Percentiles rank a stretch among this genome's conserved stretches.
Evolutionary conservation across 2,888 invertebrate genomes (phyloP).

Genomic region (Leptarthrus brevirostris): DNA sequence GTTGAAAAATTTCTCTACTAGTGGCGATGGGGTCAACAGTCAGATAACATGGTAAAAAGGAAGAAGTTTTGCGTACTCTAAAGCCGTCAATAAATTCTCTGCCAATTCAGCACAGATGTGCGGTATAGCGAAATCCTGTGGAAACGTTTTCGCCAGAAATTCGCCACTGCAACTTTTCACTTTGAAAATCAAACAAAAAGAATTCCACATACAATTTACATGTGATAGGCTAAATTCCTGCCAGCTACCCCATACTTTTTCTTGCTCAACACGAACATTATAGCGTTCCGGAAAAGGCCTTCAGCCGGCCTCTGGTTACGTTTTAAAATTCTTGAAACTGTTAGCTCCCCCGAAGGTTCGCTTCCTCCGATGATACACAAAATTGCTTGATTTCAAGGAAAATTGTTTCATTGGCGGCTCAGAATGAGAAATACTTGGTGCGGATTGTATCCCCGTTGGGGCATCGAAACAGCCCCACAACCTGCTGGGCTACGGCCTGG

Average conservation of each 20-base stretch:
- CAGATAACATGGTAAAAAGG: background rate
- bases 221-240: conserved; percentile 5
- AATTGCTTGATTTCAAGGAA: conserved; percentile 26
- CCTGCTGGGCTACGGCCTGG: background rate
- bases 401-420: conserved; percentile 43
- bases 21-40: conserved; percentile 27
- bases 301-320: background rate
- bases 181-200: conserved; percentile 37
- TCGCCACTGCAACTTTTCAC: conserved; percentile 45
- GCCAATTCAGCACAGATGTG: conserved; percentile 40
- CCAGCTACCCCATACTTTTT: conserved; percentile 4
- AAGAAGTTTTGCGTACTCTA: background rate
- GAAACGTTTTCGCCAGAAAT: conserved; percentile 28
- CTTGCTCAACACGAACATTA: conserved; percentile 32
- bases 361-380: conserved; percentile 29
- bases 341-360: conserved; percentile 15
- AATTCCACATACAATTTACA: conserved; percentile 19
- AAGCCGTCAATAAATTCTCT: conserved; percentile 28
- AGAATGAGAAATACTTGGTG: conserved; percentile 1
- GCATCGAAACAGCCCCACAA: background rate
- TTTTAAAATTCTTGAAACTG: conserved; percentile 35
- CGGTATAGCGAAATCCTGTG: conserved; percentile 7
- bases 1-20: conserved; percentile 2
- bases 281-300: background rate
- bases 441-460: conserved; percentile 1